Conservation (phyloP, 2,797 vertebrate species). For the Gallirallus australis region DNA sequence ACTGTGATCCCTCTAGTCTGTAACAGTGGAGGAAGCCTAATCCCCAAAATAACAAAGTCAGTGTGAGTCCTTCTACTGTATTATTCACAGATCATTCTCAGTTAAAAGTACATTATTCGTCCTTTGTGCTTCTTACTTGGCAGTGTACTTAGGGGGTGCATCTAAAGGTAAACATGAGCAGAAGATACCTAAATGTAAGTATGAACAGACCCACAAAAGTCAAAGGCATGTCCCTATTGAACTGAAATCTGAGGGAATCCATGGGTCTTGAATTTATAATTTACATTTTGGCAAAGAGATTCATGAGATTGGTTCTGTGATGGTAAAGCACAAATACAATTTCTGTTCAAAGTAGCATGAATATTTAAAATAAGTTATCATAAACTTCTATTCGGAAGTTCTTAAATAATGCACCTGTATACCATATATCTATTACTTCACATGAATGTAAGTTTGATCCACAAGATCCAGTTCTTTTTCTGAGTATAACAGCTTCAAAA, state of each 20-base stretch:
- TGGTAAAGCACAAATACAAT: not conserved
- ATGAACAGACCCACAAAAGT: not conserved
- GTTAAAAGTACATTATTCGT: not conserved
- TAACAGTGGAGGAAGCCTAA: not conserved
- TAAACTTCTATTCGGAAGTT: not conserved
- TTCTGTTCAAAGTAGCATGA: not conserved
- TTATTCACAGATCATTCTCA: not conserved
- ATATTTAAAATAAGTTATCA: not conserved
- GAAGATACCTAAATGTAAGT: not conserved
- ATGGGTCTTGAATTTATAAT: not conserved
- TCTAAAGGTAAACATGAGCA: not conserved
- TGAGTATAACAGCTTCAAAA: not conserved
- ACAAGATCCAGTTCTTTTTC: not conserved
- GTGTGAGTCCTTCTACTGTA: not conserved
- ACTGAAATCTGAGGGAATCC: not conserved
- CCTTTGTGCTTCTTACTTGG: not conserved
- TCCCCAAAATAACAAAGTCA: not conserved
- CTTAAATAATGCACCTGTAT: not conserved
- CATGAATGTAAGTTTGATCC: not conserved
- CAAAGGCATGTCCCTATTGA: not conserved
- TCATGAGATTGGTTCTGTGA: not conserved
- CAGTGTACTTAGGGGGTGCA: not conserved
- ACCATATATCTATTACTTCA: not conserved
- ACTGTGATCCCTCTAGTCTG: not conserved
- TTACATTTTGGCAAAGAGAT: not conserved